Evolutionary conservation across 1,140 invertebrate genomes (phyloP), one percentile per base, ranked within the genome.

Genomic region (Drosophila prosaltans): DNA sequence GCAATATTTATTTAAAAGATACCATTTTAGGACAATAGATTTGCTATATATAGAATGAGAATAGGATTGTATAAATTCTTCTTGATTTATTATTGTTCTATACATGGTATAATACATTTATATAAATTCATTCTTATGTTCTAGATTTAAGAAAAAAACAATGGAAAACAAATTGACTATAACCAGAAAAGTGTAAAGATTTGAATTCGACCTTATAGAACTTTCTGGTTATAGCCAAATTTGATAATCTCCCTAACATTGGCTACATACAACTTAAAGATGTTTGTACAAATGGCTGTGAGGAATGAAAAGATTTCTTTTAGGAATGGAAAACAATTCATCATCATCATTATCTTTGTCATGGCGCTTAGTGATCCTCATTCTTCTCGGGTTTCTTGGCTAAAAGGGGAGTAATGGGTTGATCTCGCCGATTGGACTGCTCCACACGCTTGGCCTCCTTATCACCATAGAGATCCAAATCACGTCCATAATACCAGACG

Each of bases 391-490:
- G n/a, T 9, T 82, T 88, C 43, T 64, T 88, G 45, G 90, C 77
- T 62, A 91, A 64, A 2, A 92, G 54, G 1, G 91, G 90, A 10
- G 85, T 90, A 24, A 91, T 89, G 24, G 86, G 76, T 55, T 74
- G 62, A 58, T 91, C 81, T 40, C 65, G 86, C n/a, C 76, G 61
- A 9, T 78, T 73, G 6, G 48, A 51, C 21, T 81, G 73, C 45
- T 92, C 77, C 41, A 71, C 43, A 1, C 81, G 82, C 51, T 90
- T 92, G 11, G 90, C 86, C 16, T 94, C 94, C n/a, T 92, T 80
- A 26, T 94, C 93, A 10, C 93, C 94, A 72, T 95, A 95, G 2
- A 95, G 90, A 83, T 95, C 94, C 41, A 95, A 78, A 86, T 93
- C 81, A 59, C 93, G 93, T 2, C 93, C 93, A 3, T 94, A 92